These are phyloP conservation scores for Phalacrocorax pelagicus DNA, from an alignment of 2,113 vertebrate species.

Conservation along the genomic window DNA sequence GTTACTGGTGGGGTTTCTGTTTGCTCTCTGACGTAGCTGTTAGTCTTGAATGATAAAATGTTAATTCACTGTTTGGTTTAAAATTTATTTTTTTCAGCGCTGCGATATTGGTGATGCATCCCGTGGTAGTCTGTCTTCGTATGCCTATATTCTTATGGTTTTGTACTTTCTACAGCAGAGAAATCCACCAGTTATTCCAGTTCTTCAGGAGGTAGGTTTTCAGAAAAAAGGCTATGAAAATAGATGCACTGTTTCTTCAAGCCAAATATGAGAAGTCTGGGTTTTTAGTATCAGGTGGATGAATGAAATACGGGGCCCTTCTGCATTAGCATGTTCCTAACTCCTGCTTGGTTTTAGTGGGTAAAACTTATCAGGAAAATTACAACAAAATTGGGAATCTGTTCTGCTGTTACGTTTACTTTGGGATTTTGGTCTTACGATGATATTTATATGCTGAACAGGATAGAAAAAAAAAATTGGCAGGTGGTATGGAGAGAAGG, in stretches of 20 bases:
- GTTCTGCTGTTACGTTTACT: not conserved
- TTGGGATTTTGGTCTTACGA: not conserved
- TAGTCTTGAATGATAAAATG: not conserved
- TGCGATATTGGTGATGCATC: constrained; percentile 98
- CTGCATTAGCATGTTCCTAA: not conserved
- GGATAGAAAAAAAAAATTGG: not conserved
- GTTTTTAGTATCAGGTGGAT: not conserved
- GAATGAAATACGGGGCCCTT: not conserved
- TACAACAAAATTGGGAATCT: not conserved
- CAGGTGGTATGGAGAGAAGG: constrained; percentile 4
- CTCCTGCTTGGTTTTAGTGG: not conserved
- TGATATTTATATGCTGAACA: not conserved
- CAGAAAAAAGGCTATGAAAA: not conserved
- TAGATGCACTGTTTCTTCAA: not conserved
- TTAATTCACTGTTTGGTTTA: not conserved
- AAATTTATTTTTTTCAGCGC: constrained; percentile 78
- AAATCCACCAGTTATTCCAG: constrained; percentile 93
- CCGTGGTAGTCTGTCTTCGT: constrained; percentile 97
- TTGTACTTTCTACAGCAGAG: constrained; percentile 98
- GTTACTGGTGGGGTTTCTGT: not conserved
- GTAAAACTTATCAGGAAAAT: not conserved
- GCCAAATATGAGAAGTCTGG: not conserved
- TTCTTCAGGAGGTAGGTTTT: constrained; percentile 92
- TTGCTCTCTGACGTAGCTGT: not conserved
- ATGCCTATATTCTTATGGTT: constrained; percentile 99